These are phyloP conservation scores for Clistopyga incitator DNA, from an alignment of 2,888 invertebrate genomes.

Conservation along the genomic window DNA sequence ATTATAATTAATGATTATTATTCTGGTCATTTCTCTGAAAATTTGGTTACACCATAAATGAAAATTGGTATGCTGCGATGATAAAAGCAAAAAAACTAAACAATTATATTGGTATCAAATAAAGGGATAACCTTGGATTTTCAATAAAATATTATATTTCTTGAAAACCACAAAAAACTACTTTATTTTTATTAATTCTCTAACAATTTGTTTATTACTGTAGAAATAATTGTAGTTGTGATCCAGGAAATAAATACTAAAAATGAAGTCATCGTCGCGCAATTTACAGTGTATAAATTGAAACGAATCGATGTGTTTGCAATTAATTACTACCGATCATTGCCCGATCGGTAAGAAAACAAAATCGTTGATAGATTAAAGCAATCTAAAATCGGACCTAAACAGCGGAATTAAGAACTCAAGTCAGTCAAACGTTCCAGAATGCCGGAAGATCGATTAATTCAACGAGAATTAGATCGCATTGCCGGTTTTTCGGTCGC, in stretches of 20 bases:
- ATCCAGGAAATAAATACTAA: neutral
- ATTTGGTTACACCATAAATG: no score
- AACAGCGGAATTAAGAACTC: conserved; percentile 42
- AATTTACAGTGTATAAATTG: no score
- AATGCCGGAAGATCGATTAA: conserved; percentile 40
- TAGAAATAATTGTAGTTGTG: neutral
- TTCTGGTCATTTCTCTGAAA: neutral
- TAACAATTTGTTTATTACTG: no score
- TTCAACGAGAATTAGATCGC: conserved; percentile 23
- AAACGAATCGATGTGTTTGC: no score
- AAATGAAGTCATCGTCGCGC: neutral
- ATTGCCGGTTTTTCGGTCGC: conserved; percentile 26
- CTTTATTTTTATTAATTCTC: no score
- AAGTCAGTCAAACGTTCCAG: conserved; percentile 17
- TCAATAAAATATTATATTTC: no score
- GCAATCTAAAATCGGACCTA: neutral
- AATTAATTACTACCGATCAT: neutral
- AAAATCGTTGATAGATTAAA: conserved; percentile 1
- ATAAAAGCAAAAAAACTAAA: no score
- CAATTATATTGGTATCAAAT: no score
- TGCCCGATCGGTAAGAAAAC: neutral
- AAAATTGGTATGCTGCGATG: no score
- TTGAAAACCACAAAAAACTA: no score
- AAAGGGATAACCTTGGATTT: no score
- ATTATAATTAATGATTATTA: neutral